A percentile compares a stretch with the other conserved stretches of the same genome.
These are phyloP conservation scores for Nomada hirtipes DNA, from an alignment of 2,888 invertebrate species.

Conservation along the genomic window DNA sequence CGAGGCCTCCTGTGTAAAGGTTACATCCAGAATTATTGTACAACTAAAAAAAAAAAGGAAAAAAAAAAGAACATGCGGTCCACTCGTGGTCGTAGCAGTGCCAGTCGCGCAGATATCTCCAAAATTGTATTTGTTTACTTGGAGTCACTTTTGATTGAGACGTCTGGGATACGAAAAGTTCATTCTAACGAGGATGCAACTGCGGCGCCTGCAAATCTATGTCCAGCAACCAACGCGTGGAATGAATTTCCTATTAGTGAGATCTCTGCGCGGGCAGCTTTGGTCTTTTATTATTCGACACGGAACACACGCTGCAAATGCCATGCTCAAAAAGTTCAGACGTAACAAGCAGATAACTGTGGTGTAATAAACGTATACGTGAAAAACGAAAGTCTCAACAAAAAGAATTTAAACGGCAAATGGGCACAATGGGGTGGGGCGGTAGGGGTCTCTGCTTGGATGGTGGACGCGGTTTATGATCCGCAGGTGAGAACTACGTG, in stretches of 20 bases:
- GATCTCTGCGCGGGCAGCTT: constrained; percentile 48
- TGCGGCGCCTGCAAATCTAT: too few relatives aligned
- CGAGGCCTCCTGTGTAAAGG: constrained; percentile 33
- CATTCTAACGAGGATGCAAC: too few relatives aligned
- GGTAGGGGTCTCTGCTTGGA: constrained; percentile 4
- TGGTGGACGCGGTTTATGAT: constrained; percentile 32
- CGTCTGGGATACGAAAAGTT: too few relatives aligned
- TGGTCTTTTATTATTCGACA: constrained; percentile 63
- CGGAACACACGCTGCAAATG: constrained; percentile 77
- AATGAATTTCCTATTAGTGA: background rate
- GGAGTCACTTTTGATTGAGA: too few relatives aligned
- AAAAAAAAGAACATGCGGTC: constrained; percentile 73
- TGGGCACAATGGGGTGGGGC: constrained; percentile 43
- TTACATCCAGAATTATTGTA: constrained; percentile 73
- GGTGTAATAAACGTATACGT: constrained; percentile 68
- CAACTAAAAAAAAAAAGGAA: constrained; percentile 58
- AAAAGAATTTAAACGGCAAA: constrained; percentile 60
- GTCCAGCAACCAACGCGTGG: background rate
- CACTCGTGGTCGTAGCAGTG: constrained; percentile 73
- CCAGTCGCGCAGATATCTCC: constrained; percentile 53
- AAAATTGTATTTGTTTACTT: too few relatives aligned
- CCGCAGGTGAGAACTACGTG: constrained; percentile 50
- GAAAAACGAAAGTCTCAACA: constrained; percentile 60
- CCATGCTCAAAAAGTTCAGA: constrained; percentile 79
- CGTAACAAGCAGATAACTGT: constrained; percentile 76